phyloP scores from a whole-genome alignment of 1,140 invertebrate species.

The Cephus cinctus region DNA sequence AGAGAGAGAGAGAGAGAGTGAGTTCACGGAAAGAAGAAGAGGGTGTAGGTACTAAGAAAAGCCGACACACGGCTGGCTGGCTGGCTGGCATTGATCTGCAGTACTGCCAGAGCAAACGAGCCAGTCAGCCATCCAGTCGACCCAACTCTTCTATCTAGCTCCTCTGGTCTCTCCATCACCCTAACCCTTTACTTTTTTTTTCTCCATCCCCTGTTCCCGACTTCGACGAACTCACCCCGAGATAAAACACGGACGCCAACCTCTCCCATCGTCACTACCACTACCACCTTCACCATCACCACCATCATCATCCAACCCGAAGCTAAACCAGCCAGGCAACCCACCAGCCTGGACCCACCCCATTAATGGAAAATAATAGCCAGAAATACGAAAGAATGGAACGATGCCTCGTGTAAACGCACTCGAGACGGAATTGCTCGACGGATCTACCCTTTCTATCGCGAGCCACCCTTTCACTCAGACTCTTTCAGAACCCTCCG shows the following conservation, averaged over 20 bases:
- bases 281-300: conserved; percentile 13
- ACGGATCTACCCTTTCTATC: too few species aligned
- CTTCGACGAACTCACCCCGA: conserved; percentile 32
- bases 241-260: conserved; percentile 41
- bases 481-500: conserved; percentile 33
- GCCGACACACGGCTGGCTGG: conserved; percentile 36
- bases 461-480: conserved; percentile 33
- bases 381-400: conserved; percentile 9
- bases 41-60: conserved; percentile 33
- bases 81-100: too few species aligned
- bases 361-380: conserved; percentile 36
- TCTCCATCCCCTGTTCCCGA: conserved; percentile 24
- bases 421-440: conserved; percentile 34
- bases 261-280: conserved; percentile 24
- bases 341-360: too few species aligned
- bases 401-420: conserved; percentile 27
- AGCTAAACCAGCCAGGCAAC: too few species aligned
- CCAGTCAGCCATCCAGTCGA: conserved; percentile 25
- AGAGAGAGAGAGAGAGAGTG: conserved; percentile 10
- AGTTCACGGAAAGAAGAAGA: conserved; percentile 25
- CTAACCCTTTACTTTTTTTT: conserved; percentile 37
- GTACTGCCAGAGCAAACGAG: conserved; percentile 52
- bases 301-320: too few species aligned
- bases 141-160: conserved; percentile 38
- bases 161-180: conserved; percentile 33